A percentile compares a stretch with the other conserved stretches of the same genome.
These are phyloP conservation scores for Dipodomys ordii DNA, from an alignment of 2,113 vertebrate genomes.

Conservation along the genomic window DNA sequence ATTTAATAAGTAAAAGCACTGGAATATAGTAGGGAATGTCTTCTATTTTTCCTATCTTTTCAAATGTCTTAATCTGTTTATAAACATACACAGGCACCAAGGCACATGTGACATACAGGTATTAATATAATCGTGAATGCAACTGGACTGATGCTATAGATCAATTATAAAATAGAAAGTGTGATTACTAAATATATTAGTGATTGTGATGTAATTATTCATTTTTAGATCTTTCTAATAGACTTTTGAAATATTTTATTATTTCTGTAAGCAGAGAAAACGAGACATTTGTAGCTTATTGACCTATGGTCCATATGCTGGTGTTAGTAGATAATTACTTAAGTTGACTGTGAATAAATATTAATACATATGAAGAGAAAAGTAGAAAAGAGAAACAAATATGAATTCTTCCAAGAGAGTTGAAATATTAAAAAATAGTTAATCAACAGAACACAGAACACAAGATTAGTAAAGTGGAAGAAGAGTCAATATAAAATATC, in stretches of 20 bases:
- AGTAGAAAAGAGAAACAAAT: not conserved
- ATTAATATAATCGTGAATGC: not conserved
- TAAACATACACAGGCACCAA: not conserved
- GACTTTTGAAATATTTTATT: not conserved
- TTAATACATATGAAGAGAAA: not conserved
- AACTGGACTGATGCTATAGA: not conserved
- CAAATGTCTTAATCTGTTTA: not conserved
- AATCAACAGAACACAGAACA: not conserved
- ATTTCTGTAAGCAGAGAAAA: conserved; percentile 24
- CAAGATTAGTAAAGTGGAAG: not conserved
- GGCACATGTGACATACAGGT: not conserved
- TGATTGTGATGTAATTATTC: not conserved
- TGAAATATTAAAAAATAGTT: not conserved
- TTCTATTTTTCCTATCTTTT: not conserved
- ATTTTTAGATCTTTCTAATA: not conserved
- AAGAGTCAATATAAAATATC: not conserved
- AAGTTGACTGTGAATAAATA: not conserved
- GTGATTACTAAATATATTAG: not conserved
- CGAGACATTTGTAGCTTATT: not conserved
- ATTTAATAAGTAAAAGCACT: not conserved
- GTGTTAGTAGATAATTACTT: not conserved
- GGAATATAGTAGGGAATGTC: not conserved
- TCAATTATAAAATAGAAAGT: not conserved
- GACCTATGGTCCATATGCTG: not conserved
- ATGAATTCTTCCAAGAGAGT: not conserved